These are phyloP conservation scores for Cheilosia soror DNA, from an alignment of 2,888 invertebrate species.

Conservation along the genomic window DNA sequence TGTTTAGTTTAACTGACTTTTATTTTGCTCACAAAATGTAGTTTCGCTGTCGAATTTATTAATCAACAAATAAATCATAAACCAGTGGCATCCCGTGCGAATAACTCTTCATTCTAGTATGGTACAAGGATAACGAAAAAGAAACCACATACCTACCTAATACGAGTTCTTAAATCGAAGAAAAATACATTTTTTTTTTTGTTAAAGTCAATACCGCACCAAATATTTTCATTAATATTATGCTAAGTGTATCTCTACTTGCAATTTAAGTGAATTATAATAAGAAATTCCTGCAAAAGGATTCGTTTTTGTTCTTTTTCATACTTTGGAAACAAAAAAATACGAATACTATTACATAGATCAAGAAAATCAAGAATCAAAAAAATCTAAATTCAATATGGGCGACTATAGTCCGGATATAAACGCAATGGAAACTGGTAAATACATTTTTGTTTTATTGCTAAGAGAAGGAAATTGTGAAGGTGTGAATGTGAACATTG, in stretches of 20 bases:
- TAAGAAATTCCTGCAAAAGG: conserved; percentile 10
- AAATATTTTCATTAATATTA: conserved; percentile 13
- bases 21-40: conserved; percentile 63
- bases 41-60: conserved; percentile 27
- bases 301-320: background rate
- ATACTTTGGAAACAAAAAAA: background rate
- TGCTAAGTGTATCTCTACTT: background rate
- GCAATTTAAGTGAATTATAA: background rate
- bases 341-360: conserved; percentile 37
- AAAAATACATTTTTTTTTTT: background rate
- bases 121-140: conserved; percentile 4
- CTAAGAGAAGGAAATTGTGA: background rate
- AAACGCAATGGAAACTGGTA: conserved; percentile 80
- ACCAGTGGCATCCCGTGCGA: background rate
- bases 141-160: background rate
- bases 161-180: conserved; percentile 9
- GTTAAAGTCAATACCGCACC: conserved; percentile 38
- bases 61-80: conserved; percentile 13
- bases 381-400: conserved; percentile 64
- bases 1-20: conserved; percentile 35
- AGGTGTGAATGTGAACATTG: conserved; percentile 17
- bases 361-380: conserved; percentile 3
- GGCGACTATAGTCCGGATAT: conserved; percentile 75
- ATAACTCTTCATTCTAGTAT: background rate
- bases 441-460: conserved; percentile 80